These are phyloP conservation scores for Aproaerema taeniolella DNA, from an alignment of 2,888 invertebrate species.

Conservation along the genomic window DNA sequence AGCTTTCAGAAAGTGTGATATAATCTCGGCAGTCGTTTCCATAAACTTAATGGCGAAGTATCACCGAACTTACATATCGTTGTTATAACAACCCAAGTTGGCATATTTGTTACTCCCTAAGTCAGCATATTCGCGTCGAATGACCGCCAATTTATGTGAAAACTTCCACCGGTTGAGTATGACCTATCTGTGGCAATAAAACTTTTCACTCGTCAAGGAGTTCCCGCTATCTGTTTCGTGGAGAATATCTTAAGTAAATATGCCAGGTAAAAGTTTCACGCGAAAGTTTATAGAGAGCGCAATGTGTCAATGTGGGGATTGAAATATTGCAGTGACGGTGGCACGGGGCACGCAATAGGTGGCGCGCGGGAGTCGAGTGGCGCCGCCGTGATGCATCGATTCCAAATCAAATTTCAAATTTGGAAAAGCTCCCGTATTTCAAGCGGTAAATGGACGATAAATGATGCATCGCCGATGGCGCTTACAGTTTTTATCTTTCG, in stretches of 20 bases:
- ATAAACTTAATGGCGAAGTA: constrained; percentile 76
- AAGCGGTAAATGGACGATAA: constrained; percentile 30
- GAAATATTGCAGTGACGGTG: constrained; percentile 61
- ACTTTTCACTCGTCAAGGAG: constrained; percentile 72
- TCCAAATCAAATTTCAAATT: constrained; percentile 22
- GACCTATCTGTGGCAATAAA: constrained; percentile 71
- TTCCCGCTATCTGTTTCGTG: constrained; percentile 59
- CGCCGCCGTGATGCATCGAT: constrained; percentile 67
- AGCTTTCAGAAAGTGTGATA: constrained; percentile 74
- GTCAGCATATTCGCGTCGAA: constrained; percentile 77
- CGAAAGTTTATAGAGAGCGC: constrained; percentile 59
- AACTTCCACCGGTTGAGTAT: constrained; percentile 69
- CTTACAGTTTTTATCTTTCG: constrained; percentile 28
- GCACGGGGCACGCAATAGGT: constrained; percentile 18
- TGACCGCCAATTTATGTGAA: constrained; percentile 78
- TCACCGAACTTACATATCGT: constrained; percentile 76
- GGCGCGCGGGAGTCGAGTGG: constrained; percentile 81
- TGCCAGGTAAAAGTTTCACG: constrained; percentile 69
- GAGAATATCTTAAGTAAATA: constrained; percentile 69
- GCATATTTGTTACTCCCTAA: constrained; percentile 76
- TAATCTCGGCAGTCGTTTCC: constrained; percentile 73
- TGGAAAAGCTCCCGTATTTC: constrained; percentile 37
- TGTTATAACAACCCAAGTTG: constrained; percentile 76
- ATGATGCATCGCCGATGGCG: constrained; percentile 18
- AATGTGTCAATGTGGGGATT: constrained; percentile 71